Base-by-base conservation (phyloP, 2,888 invertebrate genomes). In the Coelogynopora nodosa region DNA sequence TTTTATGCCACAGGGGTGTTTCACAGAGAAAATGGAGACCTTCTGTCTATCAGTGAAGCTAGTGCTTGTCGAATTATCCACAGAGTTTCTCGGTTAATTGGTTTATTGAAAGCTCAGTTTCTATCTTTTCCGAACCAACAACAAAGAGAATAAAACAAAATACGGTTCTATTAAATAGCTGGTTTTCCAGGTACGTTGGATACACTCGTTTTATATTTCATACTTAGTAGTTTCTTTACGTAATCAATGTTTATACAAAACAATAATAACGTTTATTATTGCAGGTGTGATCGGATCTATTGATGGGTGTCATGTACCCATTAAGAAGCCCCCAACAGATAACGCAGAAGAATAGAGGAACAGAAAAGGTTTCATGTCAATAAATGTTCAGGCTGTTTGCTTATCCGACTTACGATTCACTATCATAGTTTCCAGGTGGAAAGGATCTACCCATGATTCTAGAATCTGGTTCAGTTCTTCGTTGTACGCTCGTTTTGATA, bases 1-100 rank as follows among this genome's bases (percentile, higher is more conserved):
- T 82, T 82, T 30, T 82, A 82, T 30, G 82, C 82, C 31, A 31
- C 10, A 31, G 23, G 82, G 31, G 31, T 82, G 29, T 82, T 82
- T 82, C 82, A 82, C 82, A 82, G 82, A 28, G 27, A 82, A 82
- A 82, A 82, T 82, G 82, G 82, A 82, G 82, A 82, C 31, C 31
- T 82, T 29, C 31, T 30, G 82, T 29, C 30, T 29, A 31, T 82
- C 31, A 82, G 82, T 82, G 82, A 82, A 82, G 82, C 82, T 30
- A 31, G 30, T 29, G 82, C 31, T 31, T 82, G 82, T 30, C 29
- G 82, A 82, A 82, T 82, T 82, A 31, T 82, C 29, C 31, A 82
- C 82, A 29, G 29, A 31, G 31, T 82, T 10, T 31, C 74, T 74
- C 74, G 74, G 74, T 74, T 74, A 74, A 74, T 74, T 74, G 5